Conservation (phyloP, 2,888 invertebrate species). For the Eumacrocentrus americanus region DNA sequence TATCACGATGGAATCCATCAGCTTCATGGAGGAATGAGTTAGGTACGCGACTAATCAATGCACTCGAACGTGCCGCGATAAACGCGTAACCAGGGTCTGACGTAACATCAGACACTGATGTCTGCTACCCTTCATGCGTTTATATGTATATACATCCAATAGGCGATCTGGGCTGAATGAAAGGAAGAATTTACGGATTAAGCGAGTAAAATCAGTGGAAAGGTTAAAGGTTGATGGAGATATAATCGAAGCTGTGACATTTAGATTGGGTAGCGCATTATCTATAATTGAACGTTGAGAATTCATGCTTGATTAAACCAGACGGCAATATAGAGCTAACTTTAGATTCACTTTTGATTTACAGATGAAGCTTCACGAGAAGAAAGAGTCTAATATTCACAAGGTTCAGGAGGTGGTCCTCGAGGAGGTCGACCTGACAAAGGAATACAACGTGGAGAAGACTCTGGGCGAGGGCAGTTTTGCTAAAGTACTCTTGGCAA, state of each 20-base stretch:
- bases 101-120: background rate
- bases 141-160: background rate
- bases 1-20: no score
- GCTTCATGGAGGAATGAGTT: background rate
- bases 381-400: constrained; percentile 62
- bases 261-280: no score
- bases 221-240: constrained; percentile 20
- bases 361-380: constrained; percentile 59
- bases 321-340: background rate
- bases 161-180: background rate
- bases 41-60: background rate
- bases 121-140: background rate
- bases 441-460: constrained; percentile 71
- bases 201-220: constrained; percentile 21
- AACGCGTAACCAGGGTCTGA: background rate
- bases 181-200: background rate
- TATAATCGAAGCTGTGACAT: background rate
- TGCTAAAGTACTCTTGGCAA: constrained; percentile 71
- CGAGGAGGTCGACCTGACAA: constrained; percentile 64
- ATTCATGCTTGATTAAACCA: constrained; percentile 24
- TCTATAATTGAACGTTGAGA: constrained; percentile 29
- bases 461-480: constrained; percentile 74
- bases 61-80: background rate
- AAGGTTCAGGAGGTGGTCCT: constrained; percentile 65
- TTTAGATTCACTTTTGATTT: constrained; percentile 32